Evolutionary conservation across 2,888 invertebrate species (phyloP), one percentile per base, ranked within the genome.

Genomic region (Drosophila fulvimacula): DNA sequence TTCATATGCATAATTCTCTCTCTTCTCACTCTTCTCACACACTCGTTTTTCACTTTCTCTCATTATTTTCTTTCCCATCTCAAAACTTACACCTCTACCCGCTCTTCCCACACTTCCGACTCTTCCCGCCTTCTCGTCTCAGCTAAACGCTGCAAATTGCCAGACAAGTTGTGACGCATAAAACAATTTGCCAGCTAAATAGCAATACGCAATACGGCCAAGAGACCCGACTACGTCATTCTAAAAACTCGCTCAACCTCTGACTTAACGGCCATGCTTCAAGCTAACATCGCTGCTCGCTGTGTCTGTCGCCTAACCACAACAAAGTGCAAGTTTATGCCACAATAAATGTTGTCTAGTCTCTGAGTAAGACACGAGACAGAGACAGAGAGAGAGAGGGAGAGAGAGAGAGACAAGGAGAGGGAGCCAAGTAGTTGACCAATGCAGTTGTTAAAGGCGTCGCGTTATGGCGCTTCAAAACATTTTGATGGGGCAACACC

Each of bases 321-420:
- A 88, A 88, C 84, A 88, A 84, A 84, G 84, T 82, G 79, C 79
- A 85, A 81, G 82, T 84, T 87, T 82, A 88, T 85, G 85, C 88
- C 85, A 73, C 81, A 81, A 88, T 82, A 84, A 82, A 85, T 82
- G 81, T 73, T 67, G 56, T 51, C 53, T 41, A 34, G 44, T 11
- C 57, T 57, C 19, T 42, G 46, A 13, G 13, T 13, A 5, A 5
- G 13, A 7, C 11, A 32, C 1, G 11, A 30, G n/a, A 27, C 2
- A n/a, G 6, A 44, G 27, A 27, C 6, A 61, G 34, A 9, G 21
- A 17, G 21, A 19, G 52, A 1, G 24, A 38, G 32, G 9, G 19
- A 15, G 15, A 19, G 3, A 11, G 19, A 34, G 19, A 13, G 3
- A 9, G 27, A 44, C 44, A 11, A 21, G 38, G 49, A 1, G 10